A percentile compares a stretch with the other conserved stretches of the same genome.
phyloP scores from a whole-genome alignment of 2,888 invertebrate species.

The Nomada hirtipes region DNA sequence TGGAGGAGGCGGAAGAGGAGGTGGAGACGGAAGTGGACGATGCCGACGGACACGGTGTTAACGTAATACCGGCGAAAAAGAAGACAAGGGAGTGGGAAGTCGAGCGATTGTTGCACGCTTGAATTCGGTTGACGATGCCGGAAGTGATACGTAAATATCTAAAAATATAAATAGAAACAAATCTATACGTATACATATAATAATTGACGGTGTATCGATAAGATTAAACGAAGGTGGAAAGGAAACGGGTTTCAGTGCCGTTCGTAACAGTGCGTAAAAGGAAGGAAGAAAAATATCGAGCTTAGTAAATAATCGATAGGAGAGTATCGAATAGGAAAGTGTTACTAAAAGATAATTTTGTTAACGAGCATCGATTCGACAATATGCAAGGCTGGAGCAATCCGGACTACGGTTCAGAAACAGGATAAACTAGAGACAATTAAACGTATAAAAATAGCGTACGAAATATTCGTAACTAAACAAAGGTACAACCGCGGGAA shows the following conservation, averaged over 20 bases:
- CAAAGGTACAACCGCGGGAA: conserved; percentile 13
- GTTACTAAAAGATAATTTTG: conserved; percentile 38
- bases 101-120: conserved; percentile 32
- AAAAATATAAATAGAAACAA: background rate
- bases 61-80: conserved; percentile 37
- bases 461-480: background rate
- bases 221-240: background rate
- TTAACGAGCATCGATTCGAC: conserved; percentile 47
- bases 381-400: conserved; percentile 41
- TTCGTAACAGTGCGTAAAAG: conserved; percentile 28
- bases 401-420: background rate
- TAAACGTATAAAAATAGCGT: background rate
- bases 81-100: conserved; percentile 14
- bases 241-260: conserved; percentile 41
- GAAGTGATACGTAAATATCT: conserved; percentile 25
- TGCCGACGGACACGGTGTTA: conserved; percentile 45
- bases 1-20: conserved; percentile 61
- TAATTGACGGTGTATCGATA: background rate
- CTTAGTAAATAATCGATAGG: conserved; percentile 45
- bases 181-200: background rate
- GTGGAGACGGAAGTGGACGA: conserved; percentile 61
- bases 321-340: background rate
- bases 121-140: conserved; percentile 39
- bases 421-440: background rate
- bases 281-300: conserved; percentile 33